These are phyloP conservation scores for Anticlea derivata DNA, from an alignment of 2,888 invertebrate species.

Conservation along the genomic window DNA sequence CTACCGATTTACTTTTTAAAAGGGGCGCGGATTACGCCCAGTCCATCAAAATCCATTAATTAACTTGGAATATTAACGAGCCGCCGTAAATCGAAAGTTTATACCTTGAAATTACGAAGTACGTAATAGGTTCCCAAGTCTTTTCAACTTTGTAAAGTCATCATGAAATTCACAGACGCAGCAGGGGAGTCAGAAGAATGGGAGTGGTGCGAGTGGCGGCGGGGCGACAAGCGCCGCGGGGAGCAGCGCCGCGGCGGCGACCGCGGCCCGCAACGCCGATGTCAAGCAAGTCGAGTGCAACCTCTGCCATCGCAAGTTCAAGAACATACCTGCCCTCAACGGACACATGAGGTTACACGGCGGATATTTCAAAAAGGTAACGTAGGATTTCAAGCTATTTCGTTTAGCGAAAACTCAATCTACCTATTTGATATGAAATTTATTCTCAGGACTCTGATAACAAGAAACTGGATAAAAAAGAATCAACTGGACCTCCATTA, in stretches of 20 bases:
- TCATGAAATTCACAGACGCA: conserved; percentile 71
- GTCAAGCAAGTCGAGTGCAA: conserved; percentile 97
- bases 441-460: conserved; percentile 88
- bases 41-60: conserved; percentile 79
- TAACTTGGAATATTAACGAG: conserved; percentile 77
- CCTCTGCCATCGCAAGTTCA: conserved; percentile 97
- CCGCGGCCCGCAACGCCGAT: conserved; percentile 79
- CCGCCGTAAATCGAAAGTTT: conserved; percentile 72
- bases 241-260: conserved; percentile 42
- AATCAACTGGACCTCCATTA: conserved; percentile 91
- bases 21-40: conserved; percentile 58
- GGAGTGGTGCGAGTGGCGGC: conserved; percentile 53
- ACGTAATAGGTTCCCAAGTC: conserved; percentile 73
- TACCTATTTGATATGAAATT: conserved; percentile 9
- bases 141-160: conserved; percentile 74
- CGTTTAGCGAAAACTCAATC: background rate
- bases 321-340: conserved; percentile 98
- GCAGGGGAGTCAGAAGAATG: conserved; percentile 68
- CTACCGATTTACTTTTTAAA: conserved; percentile 61
- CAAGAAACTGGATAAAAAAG: conserved; percentile 94
- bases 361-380: conserved; percentile 96
- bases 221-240: conserved; percentile 52
- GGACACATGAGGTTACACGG: conserved; percentile 99
- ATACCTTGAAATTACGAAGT: conserved; percentile 74
- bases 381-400: background rate